Evolutionary conservation across 2,888 invertebrate genomes (phyloP), one percentile per base, ranked within the genome.

Genomic region (Spodoptera littoralis): DNA sequence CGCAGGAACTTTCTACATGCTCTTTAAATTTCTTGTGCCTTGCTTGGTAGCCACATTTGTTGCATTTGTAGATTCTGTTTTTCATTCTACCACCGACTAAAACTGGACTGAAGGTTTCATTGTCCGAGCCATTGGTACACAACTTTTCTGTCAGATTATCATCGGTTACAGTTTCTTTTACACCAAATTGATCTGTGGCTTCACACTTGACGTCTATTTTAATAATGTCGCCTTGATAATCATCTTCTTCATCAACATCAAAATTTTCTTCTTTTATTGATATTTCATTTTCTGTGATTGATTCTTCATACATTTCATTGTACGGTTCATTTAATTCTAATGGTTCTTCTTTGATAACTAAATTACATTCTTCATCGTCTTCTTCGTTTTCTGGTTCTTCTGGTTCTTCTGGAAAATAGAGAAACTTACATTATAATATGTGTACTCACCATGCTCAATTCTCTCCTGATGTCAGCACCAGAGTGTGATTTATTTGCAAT

Each of bases 61-160:
- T 44, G n/a, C 86, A 86, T 0, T 2, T 13, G 30, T 82, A 84
- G 0, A 73, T 0, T 11, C 76, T 77, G 4, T 24, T 24, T 4
- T 0, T 4, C 1, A 18, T 22, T 2, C 2, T n/a, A 0, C 0
- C 0, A 0, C 1, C 5, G 0, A 13, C 8, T 1, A 1, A 0
- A 3, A 46, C 45, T 0, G 51, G 51, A 43, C 50, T 42, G 0
- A n/a, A 1, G 0, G 47, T 43, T 1, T 64, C 53, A 36, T 9
- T 36, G 6, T 36, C 36, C 2, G 36, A 36, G 9, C 6, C 36
- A 9, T 36, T 8, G 0, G 30, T 4, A 4, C 0, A 36, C 0
- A 36, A 8, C 8, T 36, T 36, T 9, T 36, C 8, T 6, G 36
- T 36, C 36, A 3, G 27, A 27, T 24, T 24, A 3, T 27, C 5